Base-by-base conservation (phyloP, 2,797 vertebrate species). In the Sebastolobus alascanus region DNA sequence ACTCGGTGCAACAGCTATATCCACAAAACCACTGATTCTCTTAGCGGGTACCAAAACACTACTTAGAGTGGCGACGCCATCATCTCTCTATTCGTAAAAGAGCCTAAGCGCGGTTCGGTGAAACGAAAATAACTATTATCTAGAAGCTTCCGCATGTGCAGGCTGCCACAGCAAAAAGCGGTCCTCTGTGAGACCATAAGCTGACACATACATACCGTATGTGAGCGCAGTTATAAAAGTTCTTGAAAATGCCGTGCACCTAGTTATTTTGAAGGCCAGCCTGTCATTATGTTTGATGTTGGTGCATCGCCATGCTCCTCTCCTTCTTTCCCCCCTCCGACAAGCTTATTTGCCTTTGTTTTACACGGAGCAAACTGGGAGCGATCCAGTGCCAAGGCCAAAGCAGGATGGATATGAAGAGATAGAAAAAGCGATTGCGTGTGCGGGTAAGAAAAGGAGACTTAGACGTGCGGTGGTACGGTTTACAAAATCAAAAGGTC, bases 121-220 rank as follows among this genome's bases (percentile, higher is more conserved):
- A 89, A 89, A 83, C 77, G 89, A 91, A 94, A 95, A 95, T 94
- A 88, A 92, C 93, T 92, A 92, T 95, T 84, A 94, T 95, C 85
- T 87, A 88, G 86, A 72, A 70, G 80, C 90, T 85, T 89, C 82
- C 60, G 64, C 80, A 80, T 89, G 85, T 90, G 89, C 78, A 82
- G 76, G 84, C 79, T 85, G 84, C 87, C 86, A 75, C 87, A 80
- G 86, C 73, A 85, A 82, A 91, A 92, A 88, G 88, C 14, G 75
- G 35, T 73, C 82, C 72, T 92, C 88, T 89, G 87, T 90, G 86
- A 80, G 84, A 80, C 75, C 63, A 71, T 80, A 82, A 89, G 81
- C 81, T 90, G 85, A 93, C 86, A 91, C 82, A 85, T 87, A 90
- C 85, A 86, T 79, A 22, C 13, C 38, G 25, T 20, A 80, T 86